A percentile compares a stretch with the other conserved stretches of the same genome.
These are phyloP conservation scores for Proterorhinus semilunaris DNA, from an alignment of 2,113 vertebrate species.

Conservation along the genomic window DNA sequence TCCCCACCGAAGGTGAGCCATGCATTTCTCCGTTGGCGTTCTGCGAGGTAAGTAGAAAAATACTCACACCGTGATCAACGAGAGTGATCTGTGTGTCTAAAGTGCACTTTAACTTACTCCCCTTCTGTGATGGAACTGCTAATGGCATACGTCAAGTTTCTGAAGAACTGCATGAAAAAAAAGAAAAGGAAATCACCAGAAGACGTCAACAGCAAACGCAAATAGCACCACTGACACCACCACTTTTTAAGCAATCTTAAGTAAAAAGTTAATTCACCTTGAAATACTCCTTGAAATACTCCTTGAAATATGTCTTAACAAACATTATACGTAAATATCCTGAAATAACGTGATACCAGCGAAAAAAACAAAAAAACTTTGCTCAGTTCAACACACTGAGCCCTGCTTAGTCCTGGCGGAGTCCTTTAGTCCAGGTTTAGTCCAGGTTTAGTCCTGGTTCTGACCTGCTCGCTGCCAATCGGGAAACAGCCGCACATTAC, in stretches of 20 bases:
- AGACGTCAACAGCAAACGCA: conserved; percentile 1
- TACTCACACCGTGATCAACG: neutral
- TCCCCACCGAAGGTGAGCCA: conserved; percentile 1
- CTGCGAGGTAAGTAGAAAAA: neutral
- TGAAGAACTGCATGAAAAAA: neutral
- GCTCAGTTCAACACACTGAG: no score
- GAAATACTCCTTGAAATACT: no score
- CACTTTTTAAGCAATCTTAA: neutral
- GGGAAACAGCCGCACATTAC: no score
- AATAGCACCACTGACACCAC: neutral
- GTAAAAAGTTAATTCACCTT: neutral
- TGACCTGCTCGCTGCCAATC: no score
- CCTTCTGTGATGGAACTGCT: neutral
- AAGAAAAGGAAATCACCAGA: neutral
- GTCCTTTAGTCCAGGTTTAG: no score
- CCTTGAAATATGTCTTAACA: no score
- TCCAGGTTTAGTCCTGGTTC: no score
- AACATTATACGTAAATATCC: no score
- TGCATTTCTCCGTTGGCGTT: neutral
- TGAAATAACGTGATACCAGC: no score
- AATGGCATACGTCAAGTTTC: conserved; percentile 2
- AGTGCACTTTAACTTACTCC: conserved; percentile 2
- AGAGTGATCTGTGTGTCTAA: conserved; percentile 2
- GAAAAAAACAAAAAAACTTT: no score
- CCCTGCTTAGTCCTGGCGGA: no score